phyloP scores from a whole-genome alignment of 2,888 invertebrate species.

The Rotaria macrura region DNA sequence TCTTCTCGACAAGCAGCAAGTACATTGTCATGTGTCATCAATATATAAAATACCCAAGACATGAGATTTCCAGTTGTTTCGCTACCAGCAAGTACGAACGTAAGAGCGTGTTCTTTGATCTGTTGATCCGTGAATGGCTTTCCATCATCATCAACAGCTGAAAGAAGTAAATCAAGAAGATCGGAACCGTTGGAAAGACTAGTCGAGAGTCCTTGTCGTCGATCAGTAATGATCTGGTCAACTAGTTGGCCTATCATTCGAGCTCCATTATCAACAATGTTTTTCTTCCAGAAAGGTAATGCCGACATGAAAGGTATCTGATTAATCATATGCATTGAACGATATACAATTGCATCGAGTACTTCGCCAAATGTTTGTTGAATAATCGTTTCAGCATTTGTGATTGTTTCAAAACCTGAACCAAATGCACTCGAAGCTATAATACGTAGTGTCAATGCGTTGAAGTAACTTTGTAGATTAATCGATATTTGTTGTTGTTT shows the following conservation, averaged over 20 bases:
- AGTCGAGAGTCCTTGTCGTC: background rate
- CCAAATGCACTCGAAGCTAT: background rate
- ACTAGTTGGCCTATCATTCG: background rate
- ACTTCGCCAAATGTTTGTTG: background rate
- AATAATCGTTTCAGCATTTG: background rate
- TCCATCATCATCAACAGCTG: background rate
- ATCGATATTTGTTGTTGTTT: background rate
- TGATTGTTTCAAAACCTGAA: background rate
- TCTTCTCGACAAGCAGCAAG: background rate
- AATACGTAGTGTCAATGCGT: background rate
- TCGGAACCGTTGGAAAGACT: background rate
- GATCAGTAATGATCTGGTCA: background rate
- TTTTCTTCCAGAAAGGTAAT: background rate
- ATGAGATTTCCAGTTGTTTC: background rate
- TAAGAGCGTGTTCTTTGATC: background rate
- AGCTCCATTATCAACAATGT: background rate
- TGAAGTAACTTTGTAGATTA: background rate
- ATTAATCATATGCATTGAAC: background rate
- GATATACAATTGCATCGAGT: background rate
- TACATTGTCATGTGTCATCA: background rate
- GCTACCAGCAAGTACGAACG: background rate
- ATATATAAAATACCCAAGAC: background rate
- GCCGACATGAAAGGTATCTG: background rate
- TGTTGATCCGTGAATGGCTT: background rate
- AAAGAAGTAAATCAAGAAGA: background rate